These are phyloP conservation scores for Blastobasis adustella DNA, from an alignment of 2,888 invertebrate genomes.

Conservation along the genomic window DNA sequence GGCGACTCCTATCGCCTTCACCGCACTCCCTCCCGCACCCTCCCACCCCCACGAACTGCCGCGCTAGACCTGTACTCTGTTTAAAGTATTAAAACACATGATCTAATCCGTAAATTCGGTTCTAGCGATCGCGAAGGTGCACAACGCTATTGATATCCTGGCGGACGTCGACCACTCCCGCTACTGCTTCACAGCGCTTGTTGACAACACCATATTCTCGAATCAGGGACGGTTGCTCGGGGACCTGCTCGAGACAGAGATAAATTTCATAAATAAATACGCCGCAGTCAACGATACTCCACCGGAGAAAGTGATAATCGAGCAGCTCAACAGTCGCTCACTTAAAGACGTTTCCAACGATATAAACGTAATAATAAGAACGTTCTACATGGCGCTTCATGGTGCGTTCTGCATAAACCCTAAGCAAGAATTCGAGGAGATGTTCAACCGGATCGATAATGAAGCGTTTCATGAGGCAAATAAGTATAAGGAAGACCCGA, in stretches of 20 bases:
- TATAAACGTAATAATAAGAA: constrained; percentile 30
- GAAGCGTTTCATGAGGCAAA: too few relatives aligned
- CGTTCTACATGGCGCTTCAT: constrained; percentile 32
- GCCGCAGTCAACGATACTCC: constrained; percentile 6
- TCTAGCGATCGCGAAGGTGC: constrained; percentile 35
- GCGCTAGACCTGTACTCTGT: too few relatives aligned
- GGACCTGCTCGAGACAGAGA: constrained; percentile 30
- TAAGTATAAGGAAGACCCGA: constrained; percentile 12
- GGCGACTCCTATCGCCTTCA: too few relatives aligned
- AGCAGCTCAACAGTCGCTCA: constrained; percentile 5
- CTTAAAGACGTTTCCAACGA: constrained; percentile 26
- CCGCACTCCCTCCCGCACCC: too few relatives aligned
- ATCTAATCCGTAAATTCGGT: constrained; percentile 8
- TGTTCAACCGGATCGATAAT: neutral
- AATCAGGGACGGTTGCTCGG: constrained; percentile 29
- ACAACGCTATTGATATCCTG: constrained; percentile 27
- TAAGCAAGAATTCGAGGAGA: constrained; percentile 7
- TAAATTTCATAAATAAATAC: constrained; percentile 31
- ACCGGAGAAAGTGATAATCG: neutral
- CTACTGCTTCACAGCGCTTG: constrained; percentile 26
- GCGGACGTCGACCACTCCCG: constrained; percentile 27
- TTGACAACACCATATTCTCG: constrained; percentile 20
- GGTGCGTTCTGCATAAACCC: constrained; percentile 30
- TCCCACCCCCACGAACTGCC: too few relatives aligned
- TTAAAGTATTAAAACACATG: too few relatives aligned